Base-by-base conservation (phyloP, 2,113 vertebrate species). In the Ginglymostoma cirratum region DNA sequence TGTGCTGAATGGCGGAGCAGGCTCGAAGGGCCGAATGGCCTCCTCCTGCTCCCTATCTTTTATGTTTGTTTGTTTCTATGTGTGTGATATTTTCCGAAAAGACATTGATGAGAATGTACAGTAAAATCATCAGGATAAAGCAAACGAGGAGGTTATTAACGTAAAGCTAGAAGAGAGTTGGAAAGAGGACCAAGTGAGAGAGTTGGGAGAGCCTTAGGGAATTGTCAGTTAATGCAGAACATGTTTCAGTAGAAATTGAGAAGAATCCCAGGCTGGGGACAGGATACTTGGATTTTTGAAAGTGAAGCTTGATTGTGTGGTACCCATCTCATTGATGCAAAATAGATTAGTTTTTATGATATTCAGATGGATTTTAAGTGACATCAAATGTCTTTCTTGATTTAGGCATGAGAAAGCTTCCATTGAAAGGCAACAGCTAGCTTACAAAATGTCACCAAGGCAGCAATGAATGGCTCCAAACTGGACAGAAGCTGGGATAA, bases 281-380 rank as follows among this genome's bases (percentile, higher is more conserved):
- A 92, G 52, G 52, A 92, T 92, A 65, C 52, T 89, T 27, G 48
- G 55, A 55, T 30, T 89, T 92, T 61, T 61, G 55, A 19, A 92
- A 92, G 30, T 38, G 30, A 92, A n/a, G 38, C 14, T 21, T 42
- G 80, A 83, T 17, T 83, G n/a, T 38, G n/a, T 80, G 80, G 38
- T 83, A 42, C 80, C 61, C 55, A 65, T 65, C 55, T 34, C 87
- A 65, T 19, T 92, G 27, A 92, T 61, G 87, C 52, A 19, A 52
- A 65, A 14, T 55, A 89, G 48, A 61, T 55, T 89, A 3, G 2
- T 12, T 89, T 87, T 92, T 65, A 92, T 83, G 55, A n/a, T 38
- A 92, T 92, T 65, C 87, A 92, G 80, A 83, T 83, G 80, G 80
- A 45, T 83, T 83, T 83, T 83, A 42, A 83, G 55, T 92, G 87